Conservation (phyloP, 2,888 invertebrate species). For the Drosophila emarginata region DNA sequence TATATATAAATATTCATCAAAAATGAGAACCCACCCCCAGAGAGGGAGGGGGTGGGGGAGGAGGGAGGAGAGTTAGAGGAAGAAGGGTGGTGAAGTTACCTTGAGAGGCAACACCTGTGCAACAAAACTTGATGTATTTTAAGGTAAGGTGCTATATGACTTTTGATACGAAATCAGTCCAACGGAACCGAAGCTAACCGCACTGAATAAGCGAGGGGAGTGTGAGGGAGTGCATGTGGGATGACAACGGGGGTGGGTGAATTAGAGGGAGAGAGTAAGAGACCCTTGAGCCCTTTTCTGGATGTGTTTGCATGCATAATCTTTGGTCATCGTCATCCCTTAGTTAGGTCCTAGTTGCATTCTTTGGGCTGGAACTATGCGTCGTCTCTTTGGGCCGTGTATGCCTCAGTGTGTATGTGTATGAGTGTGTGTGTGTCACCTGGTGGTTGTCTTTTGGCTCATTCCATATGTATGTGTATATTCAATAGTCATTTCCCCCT, state of each 20-base stretch:
- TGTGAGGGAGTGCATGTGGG: constrained; percentile 10
- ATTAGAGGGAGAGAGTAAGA: not conserved
- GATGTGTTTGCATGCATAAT: constrained; percentile 72
- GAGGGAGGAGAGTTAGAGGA: constrained; percentile 5
- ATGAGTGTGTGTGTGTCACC: constrained; percentile 49
- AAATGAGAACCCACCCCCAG: constrained; percentile 41
- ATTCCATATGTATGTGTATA: constrained; percentile 35
- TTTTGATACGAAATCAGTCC: constrained; percentile 73
- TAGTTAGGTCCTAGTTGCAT: constrained; percentile 45
- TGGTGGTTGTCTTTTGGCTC: constrained; percentile 64
- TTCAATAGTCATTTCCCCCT: constrained; percentile 72
- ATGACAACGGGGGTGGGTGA: constrained; percentile 23
- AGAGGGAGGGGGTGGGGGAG: constrained; percentile 17
- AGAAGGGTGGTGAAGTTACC: constrained; percentile 31
- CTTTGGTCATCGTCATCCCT: constrained; percentile 73
- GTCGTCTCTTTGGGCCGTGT: constrained; percentile 9
- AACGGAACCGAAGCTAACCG: constrained; percentile 67
- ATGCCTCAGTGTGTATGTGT: constrained; percentile 15
- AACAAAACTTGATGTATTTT: constrained; percentile 18
- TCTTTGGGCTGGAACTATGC: constrained; percentile 32
- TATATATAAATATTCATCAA: constrained; percentile 46
- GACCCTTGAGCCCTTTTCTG: constrained; percentile 37
- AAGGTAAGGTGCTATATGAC: constrained; percentile 75
- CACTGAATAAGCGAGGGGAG: constrained; percentile 22
- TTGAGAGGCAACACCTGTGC: constrained; percentile 77